Evolutionary conservation across 1,140 invertebrate species (phyloP).

Genomic region (Ylistrum balloti): DNA sequence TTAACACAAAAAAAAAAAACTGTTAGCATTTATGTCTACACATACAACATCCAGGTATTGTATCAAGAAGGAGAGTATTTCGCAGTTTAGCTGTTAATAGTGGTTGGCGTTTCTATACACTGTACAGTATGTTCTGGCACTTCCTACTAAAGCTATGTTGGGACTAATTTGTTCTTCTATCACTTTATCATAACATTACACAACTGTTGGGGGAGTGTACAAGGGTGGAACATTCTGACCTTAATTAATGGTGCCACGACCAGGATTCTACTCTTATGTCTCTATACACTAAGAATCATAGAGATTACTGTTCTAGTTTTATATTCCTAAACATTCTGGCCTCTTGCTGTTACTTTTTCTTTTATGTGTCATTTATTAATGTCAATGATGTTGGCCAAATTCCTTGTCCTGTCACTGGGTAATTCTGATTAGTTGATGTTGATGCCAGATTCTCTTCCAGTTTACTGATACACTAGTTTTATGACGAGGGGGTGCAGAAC

Average conservation of each 20-base stretch:
- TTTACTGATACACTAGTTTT: background rate
- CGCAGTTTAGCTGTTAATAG: too few relatives aligned
- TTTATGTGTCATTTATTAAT: background rate
- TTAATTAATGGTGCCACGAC: constrained; percentile 13
- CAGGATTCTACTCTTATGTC: background rate
- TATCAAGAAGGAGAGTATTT: too few relatives aligned
- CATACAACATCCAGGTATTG: too few relatives aligned
- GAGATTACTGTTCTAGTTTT: background rate
- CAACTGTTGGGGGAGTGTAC: background rate
- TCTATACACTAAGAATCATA: background rate
- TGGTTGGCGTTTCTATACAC: background rate
- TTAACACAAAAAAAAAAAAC: too few relatives aligned
- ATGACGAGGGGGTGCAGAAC: background rate
- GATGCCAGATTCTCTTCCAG: background rate
- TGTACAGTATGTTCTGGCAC: background rate
- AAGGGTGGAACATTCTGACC: background rate
- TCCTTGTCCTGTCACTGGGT: background rate
- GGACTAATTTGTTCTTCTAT: background rate
- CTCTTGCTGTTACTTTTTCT: background rate
- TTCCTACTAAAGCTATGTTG: background rate
- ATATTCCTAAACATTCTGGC: background rate
- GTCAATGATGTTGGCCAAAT: background rate
- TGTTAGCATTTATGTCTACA: too few relatives aligned
- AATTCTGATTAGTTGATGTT: background rate
- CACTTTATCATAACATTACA: background rate